Base-by-base conservation (phyloP, 2,888 invertebrate species). In the Papilio elwesi region DNA sequence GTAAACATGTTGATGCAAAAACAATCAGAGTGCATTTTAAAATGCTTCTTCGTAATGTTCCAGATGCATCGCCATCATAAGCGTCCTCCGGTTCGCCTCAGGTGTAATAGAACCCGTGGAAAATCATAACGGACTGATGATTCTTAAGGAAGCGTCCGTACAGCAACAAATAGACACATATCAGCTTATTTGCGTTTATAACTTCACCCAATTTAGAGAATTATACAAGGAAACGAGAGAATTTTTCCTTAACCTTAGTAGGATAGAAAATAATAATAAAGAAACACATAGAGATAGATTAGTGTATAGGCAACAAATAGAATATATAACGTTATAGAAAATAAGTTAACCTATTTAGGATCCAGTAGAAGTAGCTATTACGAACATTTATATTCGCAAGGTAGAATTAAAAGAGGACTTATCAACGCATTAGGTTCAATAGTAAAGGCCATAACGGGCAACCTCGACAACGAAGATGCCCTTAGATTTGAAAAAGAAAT, bases 311-410 rank as follows among this genome's bases (percentile, higher is more conserved):
- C 26, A 72, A n/a, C 70, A 74, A 13, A 73, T 73, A 63, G 66
- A 75, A 53, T 73, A 75, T 26, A 9, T 68, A 11, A 59, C 66
- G n/a, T n/a, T n/a, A n/a, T n/a, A n/a, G n/a, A n/a, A n/a, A n/a
- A n/a, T n/a, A n/a, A n/a, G n/a, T n/a, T n/a, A n/a, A n/a, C n/a
- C n/a, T n/a, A n/a, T n/a, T n/a, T n/a, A n/a, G n/a, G n/a, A n/a
- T n/a, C n/a, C n/a, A n/a, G n/a, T n/a, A n/a, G n/a, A n/a, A n/a
- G n/a, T n/a, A n/a, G n/a, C n/a, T n/a, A n/a, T n/a, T n/a, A n/a
- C n/a, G n/a, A n/a, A n/a, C n/a, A n/a, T n/a, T n/a, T n/a, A n/a
- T n/a, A n/a, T n/a, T n/a, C n/a, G n/a, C n/a, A n/a, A n/a, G n/a
- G n/a, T n/a, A n/a, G n/a, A n/a, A n/a, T n/a, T n/a, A n/a, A n/a